phyloP scores from a whole-genome alignment of 2,113 vertebrate genomes.

The Thomomys bottae region DNA sequence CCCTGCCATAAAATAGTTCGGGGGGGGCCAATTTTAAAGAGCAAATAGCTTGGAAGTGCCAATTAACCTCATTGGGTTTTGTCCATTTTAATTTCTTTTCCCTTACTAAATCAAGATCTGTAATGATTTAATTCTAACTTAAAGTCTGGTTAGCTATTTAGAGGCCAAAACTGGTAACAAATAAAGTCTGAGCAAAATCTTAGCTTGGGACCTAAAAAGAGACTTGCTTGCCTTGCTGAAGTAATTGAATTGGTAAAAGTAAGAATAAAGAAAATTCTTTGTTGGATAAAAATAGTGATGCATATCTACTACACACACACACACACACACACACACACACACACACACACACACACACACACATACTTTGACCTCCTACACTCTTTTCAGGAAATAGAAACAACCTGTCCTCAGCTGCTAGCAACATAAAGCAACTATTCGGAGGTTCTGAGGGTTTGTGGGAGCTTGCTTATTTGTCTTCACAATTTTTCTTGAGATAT shows the following conservation, averaged over 20 bases:
- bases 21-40: conserved; percentile 64
- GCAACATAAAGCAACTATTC: conserved; percentile 55
- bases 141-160: conserved; percentile 80
- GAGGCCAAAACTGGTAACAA: conserved; percentile 69
- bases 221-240: conserved; percentile 76
- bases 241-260: conserved; percentile 68
- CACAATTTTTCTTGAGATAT: background rate
- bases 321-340: no score
- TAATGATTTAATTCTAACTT: conserved; percentile 79
- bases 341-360: background rate
- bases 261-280: conserved; percentile 71
- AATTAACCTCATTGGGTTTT: conserved; percentile 82
- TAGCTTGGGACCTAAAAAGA: conserved; percentile 60
- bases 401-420: conserved; percentile 19
- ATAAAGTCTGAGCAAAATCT: conserved; percentile 69
- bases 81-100: conserved; percentile 80
- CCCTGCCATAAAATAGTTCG: conserved; percentile 75
- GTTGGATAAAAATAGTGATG: conserved; percentile 56
- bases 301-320: no score
- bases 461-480: background rate
- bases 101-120: conserved; percentile 82
- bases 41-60: conserved; percentile 80
- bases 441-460: background rate
- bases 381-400: conserved; percentile 61
- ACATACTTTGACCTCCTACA: background rate